These are phyloP conservation scores for Empidonax alnorum DNA, from an alignment of 2,113 vertebrate genomes.

Conservation along the genomic window DNA sequence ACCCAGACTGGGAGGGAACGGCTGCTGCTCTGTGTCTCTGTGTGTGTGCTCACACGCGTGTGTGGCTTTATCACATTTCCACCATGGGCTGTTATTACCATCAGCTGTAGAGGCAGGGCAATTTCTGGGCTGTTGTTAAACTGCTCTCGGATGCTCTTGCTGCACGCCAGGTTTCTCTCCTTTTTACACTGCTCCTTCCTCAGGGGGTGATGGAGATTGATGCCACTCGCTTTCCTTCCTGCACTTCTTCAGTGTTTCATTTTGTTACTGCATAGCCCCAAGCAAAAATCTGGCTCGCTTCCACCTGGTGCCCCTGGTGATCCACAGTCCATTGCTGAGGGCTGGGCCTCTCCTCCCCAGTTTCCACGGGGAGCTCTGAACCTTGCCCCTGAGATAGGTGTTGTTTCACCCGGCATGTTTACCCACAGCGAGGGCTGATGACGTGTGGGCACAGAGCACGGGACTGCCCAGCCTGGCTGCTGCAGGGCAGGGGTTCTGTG, in stretches of 20 bases:
- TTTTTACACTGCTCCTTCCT: slow-evolving; percentile 3
- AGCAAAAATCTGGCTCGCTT: background rate
- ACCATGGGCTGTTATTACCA: background rate
- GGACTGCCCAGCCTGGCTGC: background rate
- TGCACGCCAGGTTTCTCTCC: background rate
- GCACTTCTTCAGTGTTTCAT: background rate
- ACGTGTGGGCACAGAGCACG: fast-evolving
- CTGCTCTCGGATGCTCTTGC: background rate
- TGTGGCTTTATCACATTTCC: background rate
- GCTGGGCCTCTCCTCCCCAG: background rate
- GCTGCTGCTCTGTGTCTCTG: background rate
- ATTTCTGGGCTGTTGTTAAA: background rate
- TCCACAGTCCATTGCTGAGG: background rate
- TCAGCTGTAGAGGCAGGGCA: background rate
- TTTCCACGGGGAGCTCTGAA: background rate
- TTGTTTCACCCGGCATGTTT: fast-evolving
- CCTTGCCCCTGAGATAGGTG: background rate
- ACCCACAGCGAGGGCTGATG: background rate
- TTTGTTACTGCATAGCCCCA: background rate
- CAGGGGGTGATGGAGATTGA: background rate
- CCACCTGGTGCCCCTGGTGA: slow-evolving; percentile 1
- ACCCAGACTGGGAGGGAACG: background rate
- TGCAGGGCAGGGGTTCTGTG: fast-evolving
- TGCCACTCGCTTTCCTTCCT: background rate
- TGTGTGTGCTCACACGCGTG: background rate